A percentile compares a stretch with the other conserved stretches of the same genome.
phyloP scores from a whole-genome alignment of 2,113 vertebrate species.

The cat (Felis catus) region DNA sequence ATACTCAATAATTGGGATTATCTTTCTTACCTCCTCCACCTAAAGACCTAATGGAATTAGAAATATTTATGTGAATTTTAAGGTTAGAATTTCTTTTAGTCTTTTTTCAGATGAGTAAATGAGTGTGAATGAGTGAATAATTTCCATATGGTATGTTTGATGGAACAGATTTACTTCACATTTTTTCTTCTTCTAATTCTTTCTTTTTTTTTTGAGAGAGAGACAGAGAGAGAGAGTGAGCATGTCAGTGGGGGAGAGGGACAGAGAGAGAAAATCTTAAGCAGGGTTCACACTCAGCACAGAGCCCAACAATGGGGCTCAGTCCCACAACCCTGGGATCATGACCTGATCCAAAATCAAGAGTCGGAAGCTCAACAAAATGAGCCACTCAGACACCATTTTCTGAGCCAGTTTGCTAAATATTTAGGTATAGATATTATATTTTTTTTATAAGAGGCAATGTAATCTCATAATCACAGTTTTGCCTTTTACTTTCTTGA shows the following conservation, averaged over 20 bases:
- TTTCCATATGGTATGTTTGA: not conserved
- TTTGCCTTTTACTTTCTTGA: not conserved
- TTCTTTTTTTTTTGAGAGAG: no score
- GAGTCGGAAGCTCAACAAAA: no score
- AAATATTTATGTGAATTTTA: conserved; percentile 21
- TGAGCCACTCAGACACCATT: no score
- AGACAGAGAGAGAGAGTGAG: no score
- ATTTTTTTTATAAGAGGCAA: not conserved
- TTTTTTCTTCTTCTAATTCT: not conserved
- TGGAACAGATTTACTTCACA: not conserved
- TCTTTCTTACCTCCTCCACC: not conserved
- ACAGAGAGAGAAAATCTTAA: no score
- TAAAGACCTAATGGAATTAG: not conserved
- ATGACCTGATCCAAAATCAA: no score
- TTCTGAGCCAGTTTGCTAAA: not conserved
- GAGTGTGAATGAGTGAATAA: not conserved
- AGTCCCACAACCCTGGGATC: no score
- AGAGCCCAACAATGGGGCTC: no score
- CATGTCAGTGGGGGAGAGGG: no score
- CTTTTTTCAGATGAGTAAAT: conserved; percentile 12
- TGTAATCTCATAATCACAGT: not conserved
- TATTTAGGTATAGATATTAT: not conserved
- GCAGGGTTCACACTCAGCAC: no score
- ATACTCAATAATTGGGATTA: not conserved
- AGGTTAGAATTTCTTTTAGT: not conserved